Evolutionary conservation across 2,797 vertebrate species (phyloP), one percentile per base, ranked within the genome.

Genomic region (Urosaurus nigricauda): DNA sequence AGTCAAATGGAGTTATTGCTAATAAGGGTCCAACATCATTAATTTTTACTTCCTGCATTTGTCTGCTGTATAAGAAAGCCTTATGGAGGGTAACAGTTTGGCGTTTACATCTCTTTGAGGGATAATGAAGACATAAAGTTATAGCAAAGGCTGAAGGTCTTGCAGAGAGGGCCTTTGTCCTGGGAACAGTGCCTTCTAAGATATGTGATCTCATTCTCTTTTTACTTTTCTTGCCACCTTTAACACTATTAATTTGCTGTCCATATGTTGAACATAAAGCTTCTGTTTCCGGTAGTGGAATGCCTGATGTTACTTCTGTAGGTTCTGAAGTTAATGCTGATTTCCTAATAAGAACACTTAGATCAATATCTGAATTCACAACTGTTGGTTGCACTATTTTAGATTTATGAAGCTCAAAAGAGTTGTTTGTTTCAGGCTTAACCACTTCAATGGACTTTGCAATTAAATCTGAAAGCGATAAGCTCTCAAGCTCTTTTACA

Each of bases 91-190:
- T 91, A 68, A 90, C 26, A 4, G 89, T 91, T 29, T 17, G 91
- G 37, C 89, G 88, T 85, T 93, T 97, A 89, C 88, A 97, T 53
- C 92, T 94, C 92, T 95, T 96, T 29, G 96, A 94, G 88, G 95
- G 95, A 53, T 97, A 97, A 89, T 60, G 97, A 92, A 98, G 96
- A 60, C 98, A 98, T 88, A 99, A 93, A 0, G 98, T 97, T 87
- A 98, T 94, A 3, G 98, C 99, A 94, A 99, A 99, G 63, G 98
- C 94, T n/a, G 99, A 99, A 2, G 99, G 98, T 90, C 95, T 95
- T 12, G 98, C 98, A 98, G 96, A 21, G 91, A 98, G 85, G 0
- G 91, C 90, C 90, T 96, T 96, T 91, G 94, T 95, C 96, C 96
- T 95, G 0, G 94, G 91, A 79, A 94, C 17, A 78, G 95, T 91